phyloP scores from a whole-genome alignment of 2,888 invertebrate genomes.

The Psylliodes chrysocephalus region DNA sequence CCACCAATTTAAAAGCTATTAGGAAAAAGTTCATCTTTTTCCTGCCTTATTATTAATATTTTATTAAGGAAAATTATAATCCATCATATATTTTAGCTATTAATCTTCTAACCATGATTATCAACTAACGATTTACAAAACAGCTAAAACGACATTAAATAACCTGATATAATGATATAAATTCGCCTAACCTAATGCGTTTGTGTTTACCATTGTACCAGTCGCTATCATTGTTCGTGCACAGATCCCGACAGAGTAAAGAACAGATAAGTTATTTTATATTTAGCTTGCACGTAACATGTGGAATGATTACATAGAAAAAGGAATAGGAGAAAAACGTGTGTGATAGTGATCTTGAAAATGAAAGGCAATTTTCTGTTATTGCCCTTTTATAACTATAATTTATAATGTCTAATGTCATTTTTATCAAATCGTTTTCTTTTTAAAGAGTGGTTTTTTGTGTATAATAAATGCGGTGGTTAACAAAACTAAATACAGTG shows the following conservation, averaged over 20 bases:
- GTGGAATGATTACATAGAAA: not conserved
- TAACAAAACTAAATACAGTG: too few relatives aligned
- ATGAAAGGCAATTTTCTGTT: constrained; percentile 5
- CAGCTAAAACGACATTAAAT: too few relatives aligned
- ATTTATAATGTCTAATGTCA: not conserved
- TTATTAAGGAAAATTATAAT: too few relatives aligned
- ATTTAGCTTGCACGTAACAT: constrained; percentile 19
- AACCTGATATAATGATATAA: too few relatives aligned
- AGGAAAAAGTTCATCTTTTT: too few relatives aligned
- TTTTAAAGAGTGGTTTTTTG: too few relatives aligned
- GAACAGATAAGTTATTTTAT: constrained; percentile 18
- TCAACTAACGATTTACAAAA: too few relatives aligned
- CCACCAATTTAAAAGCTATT: too few relatives aligned
- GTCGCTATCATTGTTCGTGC: constrained; percentile 18
- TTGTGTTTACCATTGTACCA: constrained; percentile 14
- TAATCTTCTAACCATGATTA: too few relatives aligned
- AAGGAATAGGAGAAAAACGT: not conserved
- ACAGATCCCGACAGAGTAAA: constrained; percentile 1
- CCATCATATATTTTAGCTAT: too few relatives aligned
- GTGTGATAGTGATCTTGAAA: constrained; percentile 10
- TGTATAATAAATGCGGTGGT: too few relatives aligned
- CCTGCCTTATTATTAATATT: too few relatives aligned
- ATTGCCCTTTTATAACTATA: constrained; percentile 3
- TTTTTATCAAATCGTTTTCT: not conserved
- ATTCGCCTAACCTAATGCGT: not conserved